Base-by-base conservation (phyloP, 2,797 vertebrate species). In the Dromococcyx pavoninus region DNA sequence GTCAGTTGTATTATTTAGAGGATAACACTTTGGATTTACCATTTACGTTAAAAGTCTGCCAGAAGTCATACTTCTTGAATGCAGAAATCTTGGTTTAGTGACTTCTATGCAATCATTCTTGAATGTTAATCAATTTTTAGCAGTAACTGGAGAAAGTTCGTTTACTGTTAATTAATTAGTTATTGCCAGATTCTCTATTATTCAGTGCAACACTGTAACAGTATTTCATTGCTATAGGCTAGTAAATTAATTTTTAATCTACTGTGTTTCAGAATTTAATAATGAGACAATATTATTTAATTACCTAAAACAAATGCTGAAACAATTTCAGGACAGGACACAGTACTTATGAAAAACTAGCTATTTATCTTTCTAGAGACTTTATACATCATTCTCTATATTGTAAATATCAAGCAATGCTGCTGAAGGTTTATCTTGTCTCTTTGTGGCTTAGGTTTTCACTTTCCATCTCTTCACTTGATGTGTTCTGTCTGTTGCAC, bases 221-320 rank as follows among this genome's bases (percentile, higher is more conserved):
- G 58, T 19, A 66, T 75, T 93, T 84, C 58, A 82, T 66, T 80
- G 64, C 48, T 94, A 58, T 60, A 70, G 44, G 33, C 33, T 86
- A 89, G 32, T 32, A 88, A 89, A 93, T 90, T 81, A 86, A 70
- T 82, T 95, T 94, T 94, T 93, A 94, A 93, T 87, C 57, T 48
- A 32, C 57, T 76, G 16, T 53, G 61, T 87, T 94, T 92, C 64
- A 87, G 44, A 78, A 70, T 93, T 78, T 82, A 93, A 79, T 94
- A 88, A 89, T 56, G 33, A 62, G 43, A 58, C 51, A 89, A 56
- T 86, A 50, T 43, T 88, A 72, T 91, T 91, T 94, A 90, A 93
- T 88, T 90, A 76, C 67, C 77, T 67, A 79, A 93, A 74, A 65
- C 43, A 94, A 94, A 88, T 1, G 8, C 16, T 86, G 86, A 88